Base-by-base conservation (phyloP, 2,888 invertebrate genomes). In the Apotomis turbidana region DNA sequence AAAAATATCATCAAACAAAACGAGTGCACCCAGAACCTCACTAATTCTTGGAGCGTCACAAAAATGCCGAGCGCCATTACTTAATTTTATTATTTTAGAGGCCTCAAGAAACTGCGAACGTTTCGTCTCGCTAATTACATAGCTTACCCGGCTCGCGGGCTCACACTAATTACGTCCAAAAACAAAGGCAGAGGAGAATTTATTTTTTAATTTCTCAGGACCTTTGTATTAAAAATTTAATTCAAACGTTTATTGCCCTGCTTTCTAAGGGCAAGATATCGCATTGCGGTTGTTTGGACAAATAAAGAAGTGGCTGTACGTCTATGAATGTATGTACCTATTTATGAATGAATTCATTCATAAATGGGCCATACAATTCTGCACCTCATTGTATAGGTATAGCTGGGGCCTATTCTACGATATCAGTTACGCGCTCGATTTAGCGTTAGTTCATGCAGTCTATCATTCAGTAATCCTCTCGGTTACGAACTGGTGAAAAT, bases 111-210 rank as follows among this genome's bases (percentile, higher is more conserved):
- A 67, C 71, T 57, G 71, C 67, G 61, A 58, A 67, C 68, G 71
- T 67, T 72, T 72, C 72, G 84, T 90, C 90, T 90, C 88, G 84
- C 88, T 92, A 91, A 91, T 92, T 90, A 92, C 89, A 83, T 9
- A 60, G 52, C 68, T 60, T 41, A 70, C 63, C 44, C 57, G 63
- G 52, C 83, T 85, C 83, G 84, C 81, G 80, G 78, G 88, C 88
- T 87, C 84, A 86, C 85, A 87, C 88, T 92, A 91, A 93, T 93
- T 91, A 90, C 89, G 83, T 84, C 85, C 83, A 87, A 88, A 91
- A 91, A 90, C 87, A 90, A 90, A 89, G 87, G 86, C 88, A 87
- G 88, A 88, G 82, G 81, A 76, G 82, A 87, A 90, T 90, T 90
- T 89, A 90, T 91, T 88, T 86, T 87, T 83, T 88, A 88, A 90